Evolutionary conservation across 2,797 vertebrate genomes (phyloP), one percentile per base, ranked within the genome.

Genomic region (Esox lucius): DNA sequence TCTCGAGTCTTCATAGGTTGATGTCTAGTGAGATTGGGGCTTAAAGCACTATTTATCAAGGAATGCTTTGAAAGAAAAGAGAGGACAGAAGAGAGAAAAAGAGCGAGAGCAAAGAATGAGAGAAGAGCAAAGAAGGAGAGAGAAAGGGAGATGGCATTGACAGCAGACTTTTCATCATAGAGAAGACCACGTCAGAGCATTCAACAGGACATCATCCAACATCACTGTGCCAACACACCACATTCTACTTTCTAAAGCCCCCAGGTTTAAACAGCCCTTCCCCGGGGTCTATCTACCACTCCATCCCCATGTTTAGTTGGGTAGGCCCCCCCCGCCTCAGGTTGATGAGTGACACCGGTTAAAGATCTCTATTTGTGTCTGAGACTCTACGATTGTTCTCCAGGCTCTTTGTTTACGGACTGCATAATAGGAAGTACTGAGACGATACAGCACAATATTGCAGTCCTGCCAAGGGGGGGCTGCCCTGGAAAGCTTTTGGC

Each of bases 401-500:
- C 19, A 56, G 53, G 8, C 53, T 56, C 53, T 56, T 56, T 56
- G 51, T 56, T 8, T 22, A 56, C 59, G 8, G 53, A 59, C n/a
- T 59, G n/a, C 8, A 59, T 17, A 59, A 59, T 42, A 42, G 39
- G 39, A 42, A 42, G 39, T 5, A 42, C 17, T 8, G 16, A 8
- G 7, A 22, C n/a, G 2, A 16, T 59, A 59, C 53, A 59, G 68
- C 51, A 33, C 19, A 62, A 56, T 24, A 59, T 2, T 7, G n/a
- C 8, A 22, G 53, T 7, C n/a, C 53, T 59, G 53, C 53, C 28
- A 31, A n/a, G 2, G n/a, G 53, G 3, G 13, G 73, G 80, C 70
- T 39, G 86, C 79, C 26, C 68, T 19, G 69, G 75, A 68, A 72
- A 83, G 78, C 80, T 72, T 68, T 66, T 82, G 75, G 84, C 75